Conservation (phyloP, 2,113 vertebrate genomes). For the Lepisosteus oculatus region DNA sequence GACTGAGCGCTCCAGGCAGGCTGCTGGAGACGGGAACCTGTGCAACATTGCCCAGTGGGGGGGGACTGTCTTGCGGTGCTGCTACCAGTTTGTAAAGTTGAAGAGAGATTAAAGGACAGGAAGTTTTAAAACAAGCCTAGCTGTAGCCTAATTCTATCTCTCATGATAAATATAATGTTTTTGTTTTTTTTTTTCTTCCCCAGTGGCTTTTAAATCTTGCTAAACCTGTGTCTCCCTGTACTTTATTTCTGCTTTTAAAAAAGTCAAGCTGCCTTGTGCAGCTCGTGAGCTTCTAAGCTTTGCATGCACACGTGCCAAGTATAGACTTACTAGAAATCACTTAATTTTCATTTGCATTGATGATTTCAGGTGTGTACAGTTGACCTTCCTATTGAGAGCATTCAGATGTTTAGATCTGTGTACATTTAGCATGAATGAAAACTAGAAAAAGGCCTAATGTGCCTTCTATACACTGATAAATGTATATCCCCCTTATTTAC, state of each 20-base stretch:
- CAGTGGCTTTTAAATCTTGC: conserved; percentile 67
- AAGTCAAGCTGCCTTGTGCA: conserved; percentile 55
- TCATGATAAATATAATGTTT: conserved; percentile 34
- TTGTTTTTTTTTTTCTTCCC: conserved; percentile 48
- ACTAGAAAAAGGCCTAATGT: neutral
- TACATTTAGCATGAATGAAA: conserved; percentile 13
- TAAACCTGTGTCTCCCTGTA: conserved; percentile 60
- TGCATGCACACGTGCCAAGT: conserved; percentile 94
- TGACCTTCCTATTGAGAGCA: conserved; percentile 15
- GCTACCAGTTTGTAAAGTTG: conserved; percentile 75
- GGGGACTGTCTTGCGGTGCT: conserved; percentile 72
- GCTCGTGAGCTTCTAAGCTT: conserved; percentile 72
- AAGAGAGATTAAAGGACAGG: conserved; percentile 64
- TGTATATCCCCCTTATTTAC: neutral
- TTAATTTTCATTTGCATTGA: conserved; percentile 27
- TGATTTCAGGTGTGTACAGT: conserved; percentile 31
- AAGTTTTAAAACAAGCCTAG: conserved; percentile 62
- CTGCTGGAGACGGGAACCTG: conserved; percentile 55
- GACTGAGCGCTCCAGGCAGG: conserved; percentile 68
- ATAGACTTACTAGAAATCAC: conserved; percentile 34
- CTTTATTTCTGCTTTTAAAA: conserved; percentile 57
- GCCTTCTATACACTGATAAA: neutral
- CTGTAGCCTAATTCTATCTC: conserved; percentile 68
- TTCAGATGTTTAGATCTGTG: neutral
- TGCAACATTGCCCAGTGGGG: conserved; percentile 54